Conservation (phyloP, 2,113 vertebrate genomes). For the Fregata magnificens region DNA sequence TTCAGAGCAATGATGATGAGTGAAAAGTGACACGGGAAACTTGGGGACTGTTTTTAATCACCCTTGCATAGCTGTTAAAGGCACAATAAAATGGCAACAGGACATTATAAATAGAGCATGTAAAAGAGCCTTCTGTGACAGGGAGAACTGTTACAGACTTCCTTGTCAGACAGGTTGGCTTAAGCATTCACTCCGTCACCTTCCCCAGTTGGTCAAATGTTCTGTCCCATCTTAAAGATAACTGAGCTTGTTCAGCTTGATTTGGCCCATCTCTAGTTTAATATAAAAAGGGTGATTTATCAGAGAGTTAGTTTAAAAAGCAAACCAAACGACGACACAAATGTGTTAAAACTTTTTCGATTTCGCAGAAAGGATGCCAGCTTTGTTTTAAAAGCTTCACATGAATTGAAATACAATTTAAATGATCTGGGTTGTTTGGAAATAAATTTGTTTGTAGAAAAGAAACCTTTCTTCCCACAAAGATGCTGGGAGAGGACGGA, state of each 20-base stretch:
- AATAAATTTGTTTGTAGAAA: neutral
- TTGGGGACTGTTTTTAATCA: slow-evolving; percentile 55
- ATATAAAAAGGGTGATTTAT: neutral
- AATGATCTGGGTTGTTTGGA: neutral
- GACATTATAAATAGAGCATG: slow-evolving; percentile 55
- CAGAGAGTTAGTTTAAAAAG: neutral
- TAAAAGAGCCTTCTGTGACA: slow-evolving; percentile 41
- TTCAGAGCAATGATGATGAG: slow-evolving; percentile 33
- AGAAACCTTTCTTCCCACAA: neutral
- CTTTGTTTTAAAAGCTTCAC: neutral
- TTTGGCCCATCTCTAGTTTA: neutral
- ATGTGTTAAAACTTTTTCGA: neutral
- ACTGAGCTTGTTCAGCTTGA: neutral
- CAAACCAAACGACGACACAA: neutral
- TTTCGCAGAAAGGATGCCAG: neutral
- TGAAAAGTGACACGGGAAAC: slow-evolving; percentile 62
- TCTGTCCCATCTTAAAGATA: neutral
- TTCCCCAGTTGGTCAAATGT: neutral
- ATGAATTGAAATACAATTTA: neutral
- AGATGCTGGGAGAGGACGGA: neutral
- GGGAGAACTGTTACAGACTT: neutral
- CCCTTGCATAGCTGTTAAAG: slow-evolving; percentile 36
- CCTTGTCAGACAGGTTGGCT: slow-evolving; percentile 28
- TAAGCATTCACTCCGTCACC: neutral
- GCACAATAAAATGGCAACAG: slow-evolving; percentile 54